These are phyloP conservation scores for Himalopsyche phryganea DNA, from an alignment of 1,140 invertebrate species.

Conservation along the genomic window DNA sequence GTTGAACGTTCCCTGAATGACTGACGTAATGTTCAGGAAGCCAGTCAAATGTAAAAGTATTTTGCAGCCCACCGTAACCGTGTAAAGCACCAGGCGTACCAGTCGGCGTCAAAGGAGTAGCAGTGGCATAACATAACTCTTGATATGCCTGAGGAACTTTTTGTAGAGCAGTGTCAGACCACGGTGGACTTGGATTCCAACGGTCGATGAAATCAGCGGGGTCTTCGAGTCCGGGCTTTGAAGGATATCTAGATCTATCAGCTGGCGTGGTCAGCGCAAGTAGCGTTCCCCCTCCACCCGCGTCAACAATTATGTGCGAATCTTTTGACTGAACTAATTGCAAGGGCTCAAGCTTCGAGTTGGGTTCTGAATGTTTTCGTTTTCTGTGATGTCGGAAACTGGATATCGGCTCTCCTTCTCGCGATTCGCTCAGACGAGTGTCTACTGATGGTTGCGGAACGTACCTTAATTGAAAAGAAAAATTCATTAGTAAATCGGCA, in stretches of 20 bases:
- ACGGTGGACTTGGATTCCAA: constrained; percentile 78
- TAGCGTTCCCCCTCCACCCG: constrained; percentile 24
- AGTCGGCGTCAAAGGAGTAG: constrained; percentile 70
- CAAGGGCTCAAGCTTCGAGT: constrained; percentile 23
- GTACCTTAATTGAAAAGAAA: constrained; percentile 27
- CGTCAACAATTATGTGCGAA: constrained; percentile 25
- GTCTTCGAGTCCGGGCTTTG: constrained; percentile 40
- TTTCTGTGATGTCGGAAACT: constrained; percentile 27
- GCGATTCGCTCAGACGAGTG: constrained; percentile 12
- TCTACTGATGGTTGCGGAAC: constrained; percentile 24
- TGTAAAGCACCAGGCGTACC: constrained; percentile 41
- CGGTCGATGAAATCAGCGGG: constrained; percentile 69
- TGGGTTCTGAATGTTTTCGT: constrained; percentile 22
- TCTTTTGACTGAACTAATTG: constrained; percentile 26
- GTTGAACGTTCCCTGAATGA: constrained; percentile 22
- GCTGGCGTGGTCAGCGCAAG: constrained; percentile 18
- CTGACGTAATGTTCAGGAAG: constrained; percentile 29
- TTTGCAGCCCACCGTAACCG: constrained; percentile 26
- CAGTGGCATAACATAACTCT: constrained; percentile 71
- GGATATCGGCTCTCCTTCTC: constrained; percentile 13
- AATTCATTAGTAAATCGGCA: too few species aligned
- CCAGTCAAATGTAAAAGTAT: constrained; percentile 32
- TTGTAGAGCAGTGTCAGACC: constrained; percentile 73
- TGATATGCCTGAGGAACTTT: constrained; percentile 73
- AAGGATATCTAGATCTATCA: constrained; percentile 12